phyloP scores from a whole-genome alignment of 1,140 invertebrate species.

The Ostrea edulis region DNA sequence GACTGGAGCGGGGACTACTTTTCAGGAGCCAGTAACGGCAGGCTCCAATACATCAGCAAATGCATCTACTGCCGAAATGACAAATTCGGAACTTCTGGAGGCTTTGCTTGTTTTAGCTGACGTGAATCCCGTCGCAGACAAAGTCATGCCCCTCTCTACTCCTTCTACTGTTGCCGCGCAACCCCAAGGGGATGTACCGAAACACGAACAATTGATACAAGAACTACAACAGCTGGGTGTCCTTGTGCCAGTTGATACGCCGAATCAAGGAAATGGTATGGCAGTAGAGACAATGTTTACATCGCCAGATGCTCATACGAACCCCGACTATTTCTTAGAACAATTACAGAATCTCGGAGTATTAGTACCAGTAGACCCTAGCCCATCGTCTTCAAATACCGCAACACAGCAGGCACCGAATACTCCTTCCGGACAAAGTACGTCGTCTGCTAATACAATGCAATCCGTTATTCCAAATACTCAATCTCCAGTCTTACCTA shows the following conservation, averaged over 20 bases:
- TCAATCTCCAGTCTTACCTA: background rate
- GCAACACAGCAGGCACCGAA: background rate
- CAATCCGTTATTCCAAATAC: background rate
- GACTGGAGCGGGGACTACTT: background rate
- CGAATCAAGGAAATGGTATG: background rate
- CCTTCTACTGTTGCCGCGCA: background rate
- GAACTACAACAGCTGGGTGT: background rate
- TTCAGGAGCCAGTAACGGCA: background rate
- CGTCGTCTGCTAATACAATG: background rate
- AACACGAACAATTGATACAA: slow-evolving; percentile 4
- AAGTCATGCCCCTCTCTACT: background rate
- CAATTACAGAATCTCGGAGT: slow-evolving; percentile 18
- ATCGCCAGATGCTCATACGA: background rate
- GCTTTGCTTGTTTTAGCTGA: slow-evolving; percentile 17
- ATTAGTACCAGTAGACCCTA: background rate
- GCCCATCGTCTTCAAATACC: background rate
- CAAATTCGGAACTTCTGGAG: slow-evolving; percentile 20
- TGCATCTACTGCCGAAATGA: background rate
- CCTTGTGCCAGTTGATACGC: background rate
- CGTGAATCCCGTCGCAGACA: background rate
- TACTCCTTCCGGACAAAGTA: background rate
- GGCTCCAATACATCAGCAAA: background rate
- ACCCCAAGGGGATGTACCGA: background rate
- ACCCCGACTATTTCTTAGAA: slow-evolving; percentile 13
- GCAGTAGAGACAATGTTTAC: background rate